Conservation (phyloP, 2,797 vertebrate genomes). For the Neomorphus geoffroyi region DNA sequence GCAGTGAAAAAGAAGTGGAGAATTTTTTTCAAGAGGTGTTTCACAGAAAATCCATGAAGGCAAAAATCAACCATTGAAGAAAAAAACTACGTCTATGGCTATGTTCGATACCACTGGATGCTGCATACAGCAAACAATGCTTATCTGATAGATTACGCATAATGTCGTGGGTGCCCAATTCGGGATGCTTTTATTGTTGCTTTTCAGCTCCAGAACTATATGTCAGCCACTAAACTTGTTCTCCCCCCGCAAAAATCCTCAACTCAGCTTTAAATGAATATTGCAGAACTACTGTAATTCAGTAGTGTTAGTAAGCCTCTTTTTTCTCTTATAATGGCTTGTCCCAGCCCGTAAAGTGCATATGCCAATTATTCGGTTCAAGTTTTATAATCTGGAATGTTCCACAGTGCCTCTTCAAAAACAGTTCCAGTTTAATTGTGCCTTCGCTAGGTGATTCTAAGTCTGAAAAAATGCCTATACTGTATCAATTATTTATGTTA, state of each 20-base stretch:
- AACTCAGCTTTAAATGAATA: not conserved
- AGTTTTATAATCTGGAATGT: conserved; percentile 15
- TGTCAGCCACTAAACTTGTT: not conserved
- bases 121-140: not conserved
- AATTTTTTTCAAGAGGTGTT: not conserved
- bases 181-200: not conserved
- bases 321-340: not conserved
- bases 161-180: not conserved
- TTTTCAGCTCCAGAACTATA: not conserved
- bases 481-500: not conserved
- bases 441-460: not conserved
- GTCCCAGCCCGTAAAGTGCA: conserved; percentile 13
- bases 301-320: not conserved
- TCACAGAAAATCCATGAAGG: conserved; percentile 9
- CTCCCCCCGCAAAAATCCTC: not conserved
- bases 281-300: not conserved
- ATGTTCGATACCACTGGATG: not conserved
- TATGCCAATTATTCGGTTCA: conserved; percentile 25
- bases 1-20: conserved; percentile 5
- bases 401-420: not conserved
- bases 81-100: not conserved
- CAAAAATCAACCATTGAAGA: not conserved
- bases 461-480: not conserved
- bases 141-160: not conserved
- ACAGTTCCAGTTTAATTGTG: not conserved